A percentile compares a stretch with the other conserved stretches of the same genome.
Evolutionary conservation across 53 echinoderm and acorn worm species (phyloP).

Genomic region (Henricia sp.): DNA sequence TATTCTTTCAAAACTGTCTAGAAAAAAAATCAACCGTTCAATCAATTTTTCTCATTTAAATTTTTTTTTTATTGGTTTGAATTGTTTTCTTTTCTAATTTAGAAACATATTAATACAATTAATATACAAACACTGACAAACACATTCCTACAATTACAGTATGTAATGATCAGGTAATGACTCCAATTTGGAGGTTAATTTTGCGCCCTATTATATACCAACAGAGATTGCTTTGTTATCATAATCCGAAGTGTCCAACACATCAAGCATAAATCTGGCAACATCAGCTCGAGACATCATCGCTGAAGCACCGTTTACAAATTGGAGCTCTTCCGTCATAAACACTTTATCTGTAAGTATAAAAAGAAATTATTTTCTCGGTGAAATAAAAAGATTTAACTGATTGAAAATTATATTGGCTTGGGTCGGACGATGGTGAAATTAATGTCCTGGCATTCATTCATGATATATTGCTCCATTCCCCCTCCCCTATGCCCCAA

Average conservation of each 20-base stretch:
- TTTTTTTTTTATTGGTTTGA: too few relatives aligned
- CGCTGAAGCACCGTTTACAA: slow-evolving; percentile 7
- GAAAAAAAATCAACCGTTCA: too few relatives aligned
- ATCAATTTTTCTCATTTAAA: too few relatives aligned
- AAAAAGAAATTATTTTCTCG: not conserved
- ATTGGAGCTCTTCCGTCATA: slow-evolving; percentile 63
- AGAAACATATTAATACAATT: too few relatives aligned
- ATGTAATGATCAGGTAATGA: not conserved
- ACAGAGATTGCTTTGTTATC: slow-evolving; percentile 22
- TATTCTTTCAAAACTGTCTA: too few relatives aligned
- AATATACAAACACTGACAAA: too few relatives aligned
- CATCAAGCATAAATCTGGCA: slow-evolving; percentile 74
- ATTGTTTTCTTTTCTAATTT: too few relatives aligned
- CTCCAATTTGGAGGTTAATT: not conserved
- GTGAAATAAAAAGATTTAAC: too few relatives aligned
- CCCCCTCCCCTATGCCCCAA: too few relatives aligned
- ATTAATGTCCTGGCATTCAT: slow-evolving; percentile 75
- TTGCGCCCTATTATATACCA: too few relatives aligned
- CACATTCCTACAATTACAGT: too few relatives aligned
- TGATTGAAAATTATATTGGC: too few relatives aligned
- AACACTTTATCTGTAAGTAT: slow-evolving; percentile 62
- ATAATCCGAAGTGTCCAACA: not conserved
- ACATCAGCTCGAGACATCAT: slow-evolving; percentile 78
- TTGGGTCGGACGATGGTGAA: slow-evolving; percentile 82
- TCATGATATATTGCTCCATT: slow-evolving; percentile 71